Evolutionary conservation across 2,888 invertebrate species (phyloP), one percentile per base, ranked within the genome.

Genomic region (Capitulum mitella): DNA sequence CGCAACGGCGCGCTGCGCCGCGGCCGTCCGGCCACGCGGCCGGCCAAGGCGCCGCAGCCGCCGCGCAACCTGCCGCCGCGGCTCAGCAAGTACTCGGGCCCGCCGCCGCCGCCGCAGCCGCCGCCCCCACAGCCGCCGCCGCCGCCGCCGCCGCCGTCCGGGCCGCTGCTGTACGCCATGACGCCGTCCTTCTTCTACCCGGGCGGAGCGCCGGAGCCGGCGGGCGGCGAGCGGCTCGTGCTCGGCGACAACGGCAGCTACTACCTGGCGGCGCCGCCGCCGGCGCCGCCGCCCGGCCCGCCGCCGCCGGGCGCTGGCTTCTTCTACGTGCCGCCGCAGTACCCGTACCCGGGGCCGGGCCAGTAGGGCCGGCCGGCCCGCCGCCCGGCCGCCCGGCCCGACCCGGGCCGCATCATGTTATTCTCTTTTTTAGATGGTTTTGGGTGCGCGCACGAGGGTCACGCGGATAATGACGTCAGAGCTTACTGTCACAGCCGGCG

Each of bases 311-410:
- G n/a, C 51, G 22, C 61, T 16, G 32, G 61, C 61, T 32, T 5
- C 37, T 29, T 6, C 70, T 29, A 29, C 61, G 3, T 32, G 32
- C 61, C 61, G 61, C 61, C 32, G 29, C 61, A 61, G 61, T 32
- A 61, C 91, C 88, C 97, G 97, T 88, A 97, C 97, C 16, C 97
- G 97, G 82, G 92, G 91, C 85, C 95, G 94, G 78, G 95, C 96
- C 87, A 94, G 93, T 85, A 97, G 97, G 87, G 97, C 97, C 83
- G 97, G 89, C 85, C 97, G 91, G 3, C 82, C 81, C 32, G 82
- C 81, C 29, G 82, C 82, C 54, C 80, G 78, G 77, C 79, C 77
- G n/a, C 58, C 43, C 26, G 64, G 77, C 51, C 51, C 78, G 70
- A 58, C 77, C 6, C 26, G 70, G 58, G 58, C 16, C 29, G 32